Base-by-base conservation (phyloP, 2,113 vertebrate species). In the Charadrius vociferus region DNA sequence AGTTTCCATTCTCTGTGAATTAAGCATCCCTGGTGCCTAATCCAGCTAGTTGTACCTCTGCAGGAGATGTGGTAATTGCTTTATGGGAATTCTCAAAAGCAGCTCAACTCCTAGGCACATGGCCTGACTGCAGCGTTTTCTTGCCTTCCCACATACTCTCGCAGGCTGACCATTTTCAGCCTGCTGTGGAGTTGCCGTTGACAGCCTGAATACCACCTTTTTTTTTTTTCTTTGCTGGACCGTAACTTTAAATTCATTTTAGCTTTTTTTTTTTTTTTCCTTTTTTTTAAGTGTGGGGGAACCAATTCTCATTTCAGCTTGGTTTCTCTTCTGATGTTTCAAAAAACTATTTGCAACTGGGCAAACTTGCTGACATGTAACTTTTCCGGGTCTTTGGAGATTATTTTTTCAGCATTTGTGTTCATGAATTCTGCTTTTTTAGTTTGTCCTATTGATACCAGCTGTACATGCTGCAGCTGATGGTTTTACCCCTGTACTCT, bases 321-420 rank as follows among this genome's bases (percentile, higher is more conserved):
- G 17, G 15, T 86, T 86, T 88, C 71, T 49, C 45, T 84, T 75
- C 36, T 66, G 53, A 37, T 88, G 20, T 70, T 86, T 91, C 45
- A 86, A 84, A 84, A 84, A 77, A 16, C 32, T 67, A 49, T 71
- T 59, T 70, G 19, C 41, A 79, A 94, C 18, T 61, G 41, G 34
- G 23, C 30, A 83, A 70, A 70, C 67, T 87, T 93, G 94, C 85
- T 88, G 90, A 96, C 81, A 61, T 4, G 21, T 56, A 87, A 83
- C 19, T 70, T 91, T 80, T 70, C 37, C 5, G 2, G 49, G 50
- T 79, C 82, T 92, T 87, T 89, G 80, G 83, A 73, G 61, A 90
- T 92, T 79, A 78, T 80, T 94, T 93, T 95, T 83, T 62, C 55
- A 93, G 63, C 32, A 81, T 90, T 90, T 84, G 27, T 70, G n/a